Evolutionary conservation across 2,888 invertebrate species (phyloP).

Genomic region (Drosophila mimica): DNA sequence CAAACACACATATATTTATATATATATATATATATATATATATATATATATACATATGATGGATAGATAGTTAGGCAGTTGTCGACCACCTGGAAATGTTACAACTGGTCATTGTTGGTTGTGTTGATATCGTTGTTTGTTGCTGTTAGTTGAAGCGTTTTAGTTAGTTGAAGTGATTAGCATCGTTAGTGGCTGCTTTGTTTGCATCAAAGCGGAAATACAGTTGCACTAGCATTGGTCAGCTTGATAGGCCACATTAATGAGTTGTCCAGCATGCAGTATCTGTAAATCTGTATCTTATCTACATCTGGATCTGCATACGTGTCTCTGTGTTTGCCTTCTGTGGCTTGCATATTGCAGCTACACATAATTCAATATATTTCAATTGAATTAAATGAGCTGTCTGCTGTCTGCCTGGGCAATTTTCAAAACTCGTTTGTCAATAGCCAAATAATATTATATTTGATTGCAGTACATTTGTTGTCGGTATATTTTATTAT

Average conservation of each 20-base stretch:
- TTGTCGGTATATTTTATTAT: conserved; percentile 19
- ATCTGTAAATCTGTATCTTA: conserved; percentile 4
- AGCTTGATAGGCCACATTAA: conserved; percentile 46
- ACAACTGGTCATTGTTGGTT: conserved; percentile 45
- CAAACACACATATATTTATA: conserved; percentile 10
- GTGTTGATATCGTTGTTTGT: conserved; percentile 36
- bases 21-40: conserved; percentile 17
- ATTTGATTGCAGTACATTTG: conserved; percentile 46
- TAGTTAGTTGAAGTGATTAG: conserved; percentile 79
- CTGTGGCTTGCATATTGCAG: conserved; percentile 21
- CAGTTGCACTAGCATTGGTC: conserved; percentile 65
- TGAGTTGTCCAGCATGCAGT: conserved; percentile 30
- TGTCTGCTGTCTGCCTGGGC: conserved; percentile 27
- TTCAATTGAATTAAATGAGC: conserved; percentile 53
- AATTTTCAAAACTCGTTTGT: conserved; percentile 3
- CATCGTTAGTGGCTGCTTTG: conserved; percentile 79
- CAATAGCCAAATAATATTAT: conserved; percentile 19
- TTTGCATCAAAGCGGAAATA: conserved; percentile 74
- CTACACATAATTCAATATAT: conserved; percentile 44
- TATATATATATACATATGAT: conserved; percentile 17
- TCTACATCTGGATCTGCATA: not conserved
- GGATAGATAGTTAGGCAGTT: conserved; percentile 57
- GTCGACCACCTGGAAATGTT: conserved; percentile 74
- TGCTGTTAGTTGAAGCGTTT: conserved; percentile 70
- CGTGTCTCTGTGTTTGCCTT: conserved; percentile 11